Evolutionary conservation across 37 sponge, comb jelly and placozoan genomes (phyloP).

Genomic region (Aplysina aerophoba): DNA sequence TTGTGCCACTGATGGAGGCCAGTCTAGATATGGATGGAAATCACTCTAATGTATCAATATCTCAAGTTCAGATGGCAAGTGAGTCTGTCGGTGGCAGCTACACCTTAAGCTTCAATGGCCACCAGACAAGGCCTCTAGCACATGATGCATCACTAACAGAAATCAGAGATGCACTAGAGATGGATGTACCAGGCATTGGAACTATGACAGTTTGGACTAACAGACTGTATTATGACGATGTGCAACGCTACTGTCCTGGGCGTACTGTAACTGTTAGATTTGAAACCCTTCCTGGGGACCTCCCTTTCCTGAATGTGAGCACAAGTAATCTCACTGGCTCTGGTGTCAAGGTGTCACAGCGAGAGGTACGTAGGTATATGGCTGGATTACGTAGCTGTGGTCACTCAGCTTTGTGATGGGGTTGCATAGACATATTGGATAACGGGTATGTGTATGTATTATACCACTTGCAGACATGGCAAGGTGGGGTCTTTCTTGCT

Average conservation of each 20-base stretch:
- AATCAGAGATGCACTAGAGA: constrained; percentile 44
- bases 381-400: no score
- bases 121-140: constrained; percentile 29
- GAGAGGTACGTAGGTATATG: constrained; percentile 73
- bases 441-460: background rate
- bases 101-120: constrained; percentile 43
- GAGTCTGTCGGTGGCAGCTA: constrained; percentile 56
- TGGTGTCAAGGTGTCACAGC: constrained; percentile 17
- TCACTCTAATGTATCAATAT: background rate
- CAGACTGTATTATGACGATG: constrained; percentile 37
- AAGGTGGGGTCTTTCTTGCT: constrained; percentile 75
- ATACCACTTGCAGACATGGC: constrained; percentile 25
- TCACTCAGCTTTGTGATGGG: background rate
- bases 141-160: constrained; percentile 36
- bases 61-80: constrained; percentile 51
- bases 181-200: constrained; percentile 35
- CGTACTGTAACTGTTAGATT: constrained; percentile 48
- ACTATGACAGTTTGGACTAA: constrained; percentile 24
- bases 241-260: constrained; percentile 64
- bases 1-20: constrained; percentile 37
- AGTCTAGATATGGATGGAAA: background rate
- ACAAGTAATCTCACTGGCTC: constrained; percentile 49
- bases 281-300: constrained; percentile 63
- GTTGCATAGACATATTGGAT: no score
- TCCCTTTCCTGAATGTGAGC: constrained; percentile 39